phyloP scores from a whole-genome alignment of 2,797 vertebrate species.

The Lacerta agilis region DNA sequence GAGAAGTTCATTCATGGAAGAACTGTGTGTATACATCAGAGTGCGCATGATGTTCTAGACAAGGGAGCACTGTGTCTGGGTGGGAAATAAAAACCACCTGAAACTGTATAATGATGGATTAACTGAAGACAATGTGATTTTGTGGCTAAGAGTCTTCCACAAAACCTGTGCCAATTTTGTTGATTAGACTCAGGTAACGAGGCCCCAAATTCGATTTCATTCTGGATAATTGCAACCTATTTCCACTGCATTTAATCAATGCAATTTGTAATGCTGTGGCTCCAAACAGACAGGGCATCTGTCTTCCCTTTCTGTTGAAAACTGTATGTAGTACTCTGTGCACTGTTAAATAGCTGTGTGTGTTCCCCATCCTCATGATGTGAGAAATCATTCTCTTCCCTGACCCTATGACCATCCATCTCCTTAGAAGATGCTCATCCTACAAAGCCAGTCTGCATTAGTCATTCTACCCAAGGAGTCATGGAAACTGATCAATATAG shows the following conservation, averaged over 20 bases:
- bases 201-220: neutral
- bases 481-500: neutral
- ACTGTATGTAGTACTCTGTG: neutral
- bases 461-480: slow-evolving; percentile 3
- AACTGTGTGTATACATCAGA: neutral
- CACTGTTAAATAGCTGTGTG: slow-evolving; percentile 17
- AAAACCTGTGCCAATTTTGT: neutral
- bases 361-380: neutral
- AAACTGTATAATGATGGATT: too few species aligned
- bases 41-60: neutral
- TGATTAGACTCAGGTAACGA: slow-evolving; percentile 12
- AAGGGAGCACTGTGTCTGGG: too few species aligned
- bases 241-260: slow-evolving; percentile 30
- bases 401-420: slow-evolving; percentile 1
- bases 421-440: slow-evolving; percentile 12
- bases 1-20: neutral
- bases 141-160: neutral
- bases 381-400: slow-evolving; percentile 18
- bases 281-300: slow-evolving; percentile 16
- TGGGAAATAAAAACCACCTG: neutral
- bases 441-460: neutral
- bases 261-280: slow-evolving; percentile 21
- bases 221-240: slow-evolving; percentile 35
- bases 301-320: slow-evolving; percentile 3
- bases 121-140: neutral